These are phyloP conservation scores for Platalea minor DNA, from an alignment of 2,797 vertebrate genomes.

Conservation along the genomic window DNA sequence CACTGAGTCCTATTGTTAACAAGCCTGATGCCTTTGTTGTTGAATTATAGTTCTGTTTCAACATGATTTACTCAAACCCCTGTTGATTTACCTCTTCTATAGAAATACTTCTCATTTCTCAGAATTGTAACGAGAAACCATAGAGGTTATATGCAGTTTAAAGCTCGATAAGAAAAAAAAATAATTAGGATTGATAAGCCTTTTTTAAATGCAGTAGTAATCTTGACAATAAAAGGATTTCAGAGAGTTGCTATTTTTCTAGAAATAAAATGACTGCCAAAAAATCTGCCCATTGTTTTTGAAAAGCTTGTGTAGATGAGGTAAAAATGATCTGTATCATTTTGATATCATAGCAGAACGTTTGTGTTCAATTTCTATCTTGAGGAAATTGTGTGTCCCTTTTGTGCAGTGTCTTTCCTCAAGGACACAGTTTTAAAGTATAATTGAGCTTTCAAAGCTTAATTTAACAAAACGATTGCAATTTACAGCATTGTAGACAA, in stretches of 20 bases:
- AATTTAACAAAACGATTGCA: not conserved
- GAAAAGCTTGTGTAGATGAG: not conserved
- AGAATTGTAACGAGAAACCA: not conserved
- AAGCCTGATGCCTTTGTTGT: not conserved
- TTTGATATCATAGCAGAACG: not conserved
- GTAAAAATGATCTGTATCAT: not conserved
- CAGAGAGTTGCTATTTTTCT: not conserved
- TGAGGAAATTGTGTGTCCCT: not conserved
- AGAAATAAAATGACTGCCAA: not conserved
- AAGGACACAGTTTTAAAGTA: not conserved
- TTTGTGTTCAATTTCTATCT: not conserved
- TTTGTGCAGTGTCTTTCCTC: not conserved
- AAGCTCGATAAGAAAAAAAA: constrained; percentile 25
- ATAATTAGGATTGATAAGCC: constrained; percentile 2
- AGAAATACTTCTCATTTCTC: not conserved
- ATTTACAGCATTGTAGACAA: not conserved
- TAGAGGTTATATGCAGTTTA: not conserved
- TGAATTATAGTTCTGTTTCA: not conserved
- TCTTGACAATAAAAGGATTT: not conserved
- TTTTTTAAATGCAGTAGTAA: not conserved
- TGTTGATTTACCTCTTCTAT: not conserved
- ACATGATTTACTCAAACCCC: not conserved
- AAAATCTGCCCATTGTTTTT: not conserved
- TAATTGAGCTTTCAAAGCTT: not conserved
- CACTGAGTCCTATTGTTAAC: not conserved